Percentiles rank a stretch among this genome's conserved stretches.
These are phyloP conservation scores for Polydrusus pterygomalis DNA, from an alignment of 2,888 invertebrate genomes.

Conservation along the genomic window DNA sequence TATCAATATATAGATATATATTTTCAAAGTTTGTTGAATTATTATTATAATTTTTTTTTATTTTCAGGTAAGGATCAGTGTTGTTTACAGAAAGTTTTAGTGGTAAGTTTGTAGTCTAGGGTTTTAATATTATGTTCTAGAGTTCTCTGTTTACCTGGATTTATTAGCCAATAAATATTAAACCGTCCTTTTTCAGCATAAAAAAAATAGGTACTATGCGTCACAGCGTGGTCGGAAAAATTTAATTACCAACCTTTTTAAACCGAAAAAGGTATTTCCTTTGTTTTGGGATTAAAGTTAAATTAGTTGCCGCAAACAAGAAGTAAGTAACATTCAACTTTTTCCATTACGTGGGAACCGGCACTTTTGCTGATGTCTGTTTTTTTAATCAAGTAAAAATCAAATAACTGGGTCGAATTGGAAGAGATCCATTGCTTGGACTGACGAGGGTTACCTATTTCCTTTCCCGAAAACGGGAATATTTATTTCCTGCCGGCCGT, in stretches of 20 bases:
- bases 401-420: conserved; percentile 16
- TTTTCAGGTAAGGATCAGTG: conserved; percentile 7
- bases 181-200: too few relatives aligned
- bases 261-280: neutral
- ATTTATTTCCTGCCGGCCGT: conserved; percentile 2
- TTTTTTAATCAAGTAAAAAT: conserved; percentile 26
- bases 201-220: neutral
- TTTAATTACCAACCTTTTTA: neutral
- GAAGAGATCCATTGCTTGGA: neutral
- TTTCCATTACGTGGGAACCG: conserved; percentile 12
- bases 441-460: conserved; percentile 24
- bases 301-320: conserved; percentile 8
- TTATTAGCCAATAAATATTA: too few relatives aligned
- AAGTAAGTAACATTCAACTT: conserved; percentile 19
- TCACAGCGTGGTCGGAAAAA: too few relatives aligned
- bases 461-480: neutral
- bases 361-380: conserved; percentile 12
- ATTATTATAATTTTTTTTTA: conserved; percentile 6
- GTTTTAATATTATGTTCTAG: too few relatives aligned
- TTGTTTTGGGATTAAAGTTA: conserved; percentile 3
- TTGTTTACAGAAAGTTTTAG: neutral
- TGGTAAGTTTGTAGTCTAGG: neutral
- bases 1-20: too few relatives aligned
- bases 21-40: too few relatives aligned
- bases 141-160: too few relatives aligned